These are phyloP conservation scores for Platerodrilus igneus DNA, from an alignment of 2,888 invertebrate species.

Conservation along the genomic window DNA sequence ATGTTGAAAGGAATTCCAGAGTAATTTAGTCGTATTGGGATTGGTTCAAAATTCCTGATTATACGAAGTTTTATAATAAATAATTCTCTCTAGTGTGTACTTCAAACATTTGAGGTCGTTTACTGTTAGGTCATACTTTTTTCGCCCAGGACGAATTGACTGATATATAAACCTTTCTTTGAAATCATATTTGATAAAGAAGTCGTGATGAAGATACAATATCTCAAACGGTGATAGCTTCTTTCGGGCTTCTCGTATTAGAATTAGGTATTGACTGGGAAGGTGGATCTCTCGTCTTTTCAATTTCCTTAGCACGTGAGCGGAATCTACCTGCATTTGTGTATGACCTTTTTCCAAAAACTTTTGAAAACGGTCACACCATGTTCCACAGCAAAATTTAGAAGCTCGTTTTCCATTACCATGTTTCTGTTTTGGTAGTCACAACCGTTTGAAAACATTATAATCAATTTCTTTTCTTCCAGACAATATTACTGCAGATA, in stretches of 20 bases:
- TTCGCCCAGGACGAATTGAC: neutral
- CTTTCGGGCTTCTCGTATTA: conserved; percentile 19
- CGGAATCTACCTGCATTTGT: conserved; percentile 27
- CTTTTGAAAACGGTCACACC: conserved; percentile 17
- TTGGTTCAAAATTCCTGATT: neutral
- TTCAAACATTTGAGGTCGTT: conserved; percentile 1
- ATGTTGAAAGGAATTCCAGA: neutral
- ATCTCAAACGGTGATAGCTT: conserved; percentile 7
- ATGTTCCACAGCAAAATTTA: conserved; percentile 13
- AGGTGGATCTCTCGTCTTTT: conserved; percentile 22
- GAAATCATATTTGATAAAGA: neutral
- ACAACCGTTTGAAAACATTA: conserved; percentile 26
- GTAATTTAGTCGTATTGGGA: neutral
- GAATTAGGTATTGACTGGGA: conserved; percentile 22
- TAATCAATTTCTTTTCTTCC: conserved; percentile 15
- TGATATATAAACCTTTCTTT: neutral
- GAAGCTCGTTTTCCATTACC: conserved; percentile 24
- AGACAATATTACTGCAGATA: conserved; percentile 8
- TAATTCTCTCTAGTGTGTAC: neutral
- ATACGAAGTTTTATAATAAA: conserved; percentile 5
- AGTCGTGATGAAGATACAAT: neutral
- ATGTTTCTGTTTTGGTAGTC: no score
- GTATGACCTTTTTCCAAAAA: conserved; percentile 25
- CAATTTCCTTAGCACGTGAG: conserved; percentile 20
- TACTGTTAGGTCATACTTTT: neutral